phyloP scores from a whole-genome alignment of 1,140 invertebrate species.

The Neomicropteryx cornuta region DNA sequence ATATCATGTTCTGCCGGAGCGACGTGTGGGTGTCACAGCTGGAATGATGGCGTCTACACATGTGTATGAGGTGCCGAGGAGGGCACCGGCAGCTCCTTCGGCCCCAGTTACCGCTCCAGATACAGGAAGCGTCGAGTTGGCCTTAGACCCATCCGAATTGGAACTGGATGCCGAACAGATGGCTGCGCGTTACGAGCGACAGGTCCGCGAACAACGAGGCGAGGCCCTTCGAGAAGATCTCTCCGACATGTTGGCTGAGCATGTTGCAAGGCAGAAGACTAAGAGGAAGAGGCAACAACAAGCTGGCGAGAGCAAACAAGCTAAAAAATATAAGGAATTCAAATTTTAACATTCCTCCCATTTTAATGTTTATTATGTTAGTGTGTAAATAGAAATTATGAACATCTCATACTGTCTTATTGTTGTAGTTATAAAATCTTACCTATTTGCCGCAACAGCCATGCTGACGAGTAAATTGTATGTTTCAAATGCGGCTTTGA shows the following conservation, averaged over 20 bases:
- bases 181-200: constrained; percentile 94
- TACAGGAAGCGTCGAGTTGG: constrained; percentile 69
- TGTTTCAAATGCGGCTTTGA: constrained; percentile 21
- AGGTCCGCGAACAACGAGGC: constrained; percentile 84
- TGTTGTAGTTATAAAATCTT: too few species aligned
- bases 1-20: constrained; percentile 92
- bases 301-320: constrained; percentile 74
- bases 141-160: constrained; percentile 93
- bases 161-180: constrained; percentile 93
- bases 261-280: constrained; percentile 90
- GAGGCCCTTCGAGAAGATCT: constrained; percentile 87
- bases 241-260: constrained; percentile 97
- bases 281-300: constrained; percentile 89
- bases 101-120: constrained; percentile 19
- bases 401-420: too few species aligned
- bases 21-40: constrained; percentile 79
- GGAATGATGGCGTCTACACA: constrained; percentile 99
- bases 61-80: constrained; percentile 76
- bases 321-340: constrained; percentile 97
- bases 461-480: constrained; percentile 11
- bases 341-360: constrained; percentile 64
- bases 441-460: constrained; percentile 13
- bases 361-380: not conserved
- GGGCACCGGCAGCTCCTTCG: too few species aligned
- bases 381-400: not conserved